Conservation (phyloP, 2,797 vertebrate genomes). For the Spinus olivaceus region DNA sequence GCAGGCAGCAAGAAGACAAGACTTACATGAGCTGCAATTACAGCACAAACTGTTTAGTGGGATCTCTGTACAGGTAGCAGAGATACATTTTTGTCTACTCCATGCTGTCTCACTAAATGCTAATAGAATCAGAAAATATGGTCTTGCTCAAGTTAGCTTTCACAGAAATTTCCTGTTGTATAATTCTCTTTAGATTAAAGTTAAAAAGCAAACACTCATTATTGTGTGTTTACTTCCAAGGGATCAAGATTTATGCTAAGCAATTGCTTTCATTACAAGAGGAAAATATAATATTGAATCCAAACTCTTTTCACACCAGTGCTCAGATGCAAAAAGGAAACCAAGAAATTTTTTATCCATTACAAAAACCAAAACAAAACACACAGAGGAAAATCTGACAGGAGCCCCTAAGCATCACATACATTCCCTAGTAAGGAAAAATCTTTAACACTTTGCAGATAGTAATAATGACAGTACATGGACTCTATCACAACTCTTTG, state of each 20-base stretch:
- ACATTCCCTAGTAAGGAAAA: neutral
- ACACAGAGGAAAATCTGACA: rapidly evolving
- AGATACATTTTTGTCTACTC: neutral
- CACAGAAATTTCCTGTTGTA: neutral
- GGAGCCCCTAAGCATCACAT: neutral
- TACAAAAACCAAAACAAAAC: neutral
- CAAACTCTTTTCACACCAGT: neutral
- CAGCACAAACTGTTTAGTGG: neutral
- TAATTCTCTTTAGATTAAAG: neutral
- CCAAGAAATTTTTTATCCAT: neutral
- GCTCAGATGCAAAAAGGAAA: neutral
- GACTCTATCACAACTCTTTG: neutral
- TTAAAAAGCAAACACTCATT: neutral
- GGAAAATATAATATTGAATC: neutral
- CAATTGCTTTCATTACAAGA: neutral
- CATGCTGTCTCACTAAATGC: neutral
- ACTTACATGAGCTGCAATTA: neutral
- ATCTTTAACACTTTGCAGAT: neutral
- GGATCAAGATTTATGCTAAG: neutral
- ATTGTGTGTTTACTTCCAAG: neutral
- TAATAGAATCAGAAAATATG: neutral
- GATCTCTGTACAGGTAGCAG: neutral
- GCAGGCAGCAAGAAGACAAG: neutral
- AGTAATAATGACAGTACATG: neutral
- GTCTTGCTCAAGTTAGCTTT: neutral